A percentile compares a stretch with the other conserved stretches of the same genome.
phyloP scores from a whole-genome alignment of 2,113 vertebrate genomes.

The Thomomys bottae region DNA sequence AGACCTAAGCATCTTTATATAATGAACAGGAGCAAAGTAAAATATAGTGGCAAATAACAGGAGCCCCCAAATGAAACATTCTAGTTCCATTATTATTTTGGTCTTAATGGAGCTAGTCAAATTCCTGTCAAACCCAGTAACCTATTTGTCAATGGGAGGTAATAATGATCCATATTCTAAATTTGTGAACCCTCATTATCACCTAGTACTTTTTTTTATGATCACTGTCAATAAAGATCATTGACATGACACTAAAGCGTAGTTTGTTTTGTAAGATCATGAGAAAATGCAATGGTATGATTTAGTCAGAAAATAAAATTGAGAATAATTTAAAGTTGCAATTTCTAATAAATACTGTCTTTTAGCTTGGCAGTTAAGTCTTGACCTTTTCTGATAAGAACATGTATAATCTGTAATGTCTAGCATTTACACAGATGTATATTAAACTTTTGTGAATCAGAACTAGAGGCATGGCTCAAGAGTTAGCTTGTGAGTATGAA shows the following conservation, averaged over 20 bases:
- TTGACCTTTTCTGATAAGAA: slow-evolving; percentile 1
- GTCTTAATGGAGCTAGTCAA: background rate
- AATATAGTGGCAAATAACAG: background rate
- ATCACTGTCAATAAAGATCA: background rate
- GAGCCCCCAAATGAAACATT: background rate
- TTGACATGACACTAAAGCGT: background rate
- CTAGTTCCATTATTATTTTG: background rate
- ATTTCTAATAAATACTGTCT: slow-evolving; percentile 26
- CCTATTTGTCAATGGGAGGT: background rate
- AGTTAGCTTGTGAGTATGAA: too few relatives aligned
- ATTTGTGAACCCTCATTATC: background rate
- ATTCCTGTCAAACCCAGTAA: background rate
- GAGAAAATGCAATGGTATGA: background rate
- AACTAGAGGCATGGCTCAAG: too few relatives aligned
- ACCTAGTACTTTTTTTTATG: background rate
- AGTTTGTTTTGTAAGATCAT: background rate
- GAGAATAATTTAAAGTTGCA: background rate
- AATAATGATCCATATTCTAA: background rate
- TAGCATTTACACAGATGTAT: background rate
- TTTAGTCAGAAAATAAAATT: slow-evolving; percentile 42
- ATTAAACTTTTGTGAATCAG: background rate
- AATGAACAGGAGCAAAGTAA: background rate
- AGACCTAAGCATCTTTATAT: background rate
- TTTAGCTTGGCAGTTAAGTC: slow-evolving; percentile 45
- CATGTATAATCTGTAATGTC: background rate